Evolutionary conservation across 2,888 invertebrate genomes (phyloP), one percentile per base, ranked within the genome.

Genomic region (Calameuta pallipes): DNA sequence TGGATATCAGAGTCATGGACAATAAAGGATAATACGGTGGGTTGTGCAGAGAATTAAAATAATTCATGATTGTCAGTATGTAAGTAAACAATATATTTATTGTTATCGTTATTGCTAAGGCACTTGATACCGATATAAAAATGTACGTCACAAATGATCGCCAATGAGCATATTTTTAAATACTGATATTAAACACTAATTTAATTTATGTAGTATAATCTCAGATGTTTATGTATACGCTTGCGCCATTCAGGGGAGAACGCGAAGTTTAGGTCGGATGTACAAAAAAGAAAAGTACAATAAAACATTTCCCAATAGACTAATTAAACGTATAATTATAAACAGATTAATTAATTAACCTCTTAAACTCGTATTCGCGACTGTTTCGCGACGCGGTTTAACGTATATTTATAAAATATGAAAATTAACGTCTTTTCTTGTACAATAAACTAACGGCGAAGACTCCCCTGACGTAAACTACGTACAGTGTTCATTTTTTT

Each of bases 1-100:
- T 13, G 13, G 70, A 15, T 30, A 70, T 11, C 6, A 15, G 3
- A 33, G 4, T 70, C 70, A n/a, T 4, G 33, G 33, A 30, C 1
- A 2, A 70, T 33, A 70, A 70, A 70, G 41, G 41, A 41, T 2
- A 41, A 15, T 6, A 41, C 6, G 41, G 6, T 15, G 13, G 15
- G 6, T 6, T 6, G 6, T 15, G 30, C 15, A 12, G 70, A 70
- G 1, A 30, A 33, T 70, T 30, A 70, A 41, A 70, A 30, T 70
- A 70, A 70, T 70, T 70, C 30, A 1, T 33, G 33, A 70, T 30
- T 71, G 70, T 82, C 79, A 80, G 80, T 88, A 86, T 86, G 88
- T 90, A 91, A 90, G 90, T 91, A 91, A 91, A 91, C 89, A 90
- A 89, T 90, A 89, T 90, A 89, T 90, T 91, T 90, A 90, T 88